Conservation (phyloP, 2,888 invertebrate genomes). For the Folsomia manolachei region DNA sequence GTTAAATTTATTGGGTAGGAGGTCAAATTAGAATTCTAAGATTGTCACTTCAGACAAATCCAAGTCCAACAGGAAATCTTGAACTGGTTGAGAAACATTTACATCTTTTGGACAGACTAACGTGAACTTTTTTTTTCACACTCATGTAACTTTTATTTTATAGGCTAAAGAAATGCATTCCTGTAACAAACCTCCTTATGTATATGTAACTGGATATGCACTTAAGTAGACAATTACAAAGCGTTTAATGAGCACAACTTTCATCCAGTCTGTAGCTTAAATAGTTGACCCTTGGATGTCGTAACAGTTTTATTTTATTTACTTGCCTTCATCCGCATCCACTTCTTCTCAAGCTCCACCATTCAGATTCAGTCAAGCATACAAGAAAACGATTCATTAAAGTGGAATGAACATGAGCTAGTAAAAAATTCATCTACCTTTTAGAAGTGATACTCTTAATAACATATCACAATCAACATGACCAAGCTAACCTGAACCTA, state of each 20-base stretch:
- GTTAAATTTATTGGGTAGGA: slow-evolving; percentile 4
- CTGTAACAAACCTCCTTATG: not conserved
- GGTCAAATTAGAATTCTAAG: not conserved
- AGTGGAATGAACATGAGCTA: slow-evolving; percentile 4
- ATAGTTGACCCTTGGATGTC: not conserved
- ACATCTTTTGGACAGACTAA: too few relatives aligned
- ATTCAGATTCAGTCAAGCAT: not conserved
- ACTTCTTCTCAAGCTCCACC: too few relatives aligned
- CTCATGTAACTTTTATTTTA: too few relatives aligned
- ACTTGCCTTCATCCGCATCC: too few relatives aligned
- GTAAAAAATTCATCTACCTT: too few relatives aligned
- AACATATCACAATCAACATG: too few relatives aligned
- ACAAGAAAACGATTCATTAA: not conserved
- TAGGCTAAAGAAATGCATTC: not conserved
- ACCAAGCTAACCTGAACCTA: not conserved
- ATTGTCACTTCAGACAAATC: not conserved
- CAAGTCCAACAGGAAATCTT: too few relatives aligned
- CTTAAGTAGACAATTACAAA: slow-evolving; percentile 3
- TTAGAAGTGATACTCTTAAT: too few relatives aligned
- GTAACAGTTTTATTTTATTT: not conserved
- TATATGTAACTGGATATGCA: not conserved
- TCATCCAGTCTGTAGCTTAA: too few relatives aligned
- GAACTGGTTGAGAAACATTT: too few relatives aligned
- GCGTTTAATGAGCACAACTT: not conserved
- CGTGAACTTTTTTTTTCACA: too few relatives aligned